Conservation (phyloP, 2,888 invertebrate genomes). For the Baccha elongata region DNA sequence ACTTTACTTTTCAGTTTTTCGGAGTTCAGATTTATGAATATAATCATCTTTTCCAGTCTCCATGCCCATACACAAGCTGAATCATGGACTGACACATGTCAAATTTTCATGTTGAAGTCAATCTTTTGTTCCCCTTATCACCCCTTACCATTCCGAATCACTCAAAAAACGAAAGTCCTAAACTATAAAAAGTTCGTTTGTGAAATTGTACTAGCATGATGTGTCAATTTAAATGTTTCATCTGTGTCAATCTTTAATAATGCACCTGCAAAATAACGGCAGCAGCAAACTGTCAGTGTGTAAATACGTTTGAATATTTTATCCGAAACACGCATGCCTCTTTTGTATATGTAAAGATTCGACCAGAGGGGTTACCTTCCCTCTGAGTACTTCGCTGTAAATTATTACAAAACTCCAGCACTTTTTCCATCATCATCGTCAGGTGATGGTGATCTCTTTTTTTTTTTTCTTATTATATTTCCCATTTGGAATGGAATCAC, state of each 20-base stretch:
- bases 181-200: neutral
- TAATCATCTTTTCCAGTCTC: too few relatives aligned
- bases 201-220: neutral
- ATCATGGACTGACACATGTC: too few relatives aligned
- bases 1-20: too few relatives aligned
- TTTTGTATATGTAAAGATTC: constrained; percentile 5
- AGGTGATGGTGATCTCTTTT: constrained; percentile 36
- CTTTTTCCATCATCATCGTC: constrained; percentile 3
- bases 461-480: constrained; percentile 1
- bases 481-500: constrained; percentile 36
- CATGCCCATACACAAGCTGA: too few relatives aligned
- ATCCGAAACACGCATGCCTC: constrained; percentile 21
- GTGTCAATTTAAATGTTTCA: constrained; percentile 15
- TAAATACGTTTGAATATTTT: constrained; percentile 26
- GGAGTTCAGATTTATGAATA: too few relatives aligned
- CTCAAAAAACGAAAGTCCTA: neutral
- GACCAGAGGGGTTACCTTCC: neutral
- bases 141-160: too few relatives aligned
- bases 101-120: too few relatives aligned
- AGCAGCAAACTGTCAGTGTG: constrained; percentile 10
- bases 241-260: constrained; percentile 7
- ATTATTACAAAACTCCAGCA: constrained; percentile 50
- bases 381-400: constrained; percentile 12
- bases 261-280: constrained; percentile 24
- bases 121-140: too few relatives aligned